These are phyloP conservation scores for Mercenaria mercenaria DNA, from an alignment of 1,140 invertebrate genomes.

Conservation along the genomic window DNA sequence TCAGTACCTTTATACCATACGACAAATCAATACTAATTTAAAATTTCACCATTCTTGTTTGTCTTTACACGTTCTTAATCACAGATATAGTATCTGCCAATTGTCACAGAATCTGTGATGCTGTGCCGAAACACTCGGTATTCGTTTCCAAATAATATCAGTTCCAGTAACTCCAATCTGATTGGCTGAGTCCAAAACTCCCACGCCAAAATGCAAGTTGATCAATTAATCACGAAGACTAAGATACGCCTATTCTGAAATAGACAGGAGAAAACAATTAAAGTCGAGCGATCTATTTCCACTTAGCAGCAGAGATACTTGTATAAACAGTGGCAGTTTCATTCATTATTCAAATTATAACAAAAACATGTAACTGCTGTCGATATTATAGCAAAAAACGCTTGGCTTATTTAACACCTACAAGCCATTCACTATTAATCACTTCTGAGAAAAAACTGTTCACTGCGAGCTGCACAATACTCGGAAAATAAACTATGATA, in stretches of 20 bases:
- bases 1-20: not conserved
- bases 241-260: constrained; percentile 19
- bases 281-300: not conserved
- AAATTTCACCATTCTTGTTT: not conserved
- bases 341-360: not conserved
- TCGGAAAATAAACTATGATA: not conserved
- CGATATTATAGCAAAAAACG: not conserved
- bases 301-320: not conserved
- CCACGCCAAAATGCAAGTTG: not conserved
- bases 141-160: not conserved
- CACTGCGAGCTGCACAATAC: not conserved
- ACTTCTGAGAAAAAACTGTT: not conserved
- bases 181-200: constrained; percentile 21
- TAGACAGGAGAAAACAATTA: constrained; percentile 8
- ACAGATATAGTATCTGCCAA: not conserved
- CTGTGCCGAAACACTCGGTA: not conserved
- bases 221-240: constrained; percentile 8
- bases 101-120: not conserved
- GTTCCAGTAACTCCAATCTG: not conserved
- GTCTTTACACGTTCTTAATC: not conserved
- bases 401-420: no score
- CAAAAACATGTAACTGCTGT: no score
- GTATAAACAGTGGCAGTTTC: not conserved
- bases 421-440: constrained; percentile 1
- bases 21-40: not conserved